Percentiles rank a stretch among this genome's conserved stretches.
phyloP scores from a whole-genome alignment of 1,140 invertebrate species.

The Cotesia glomerata region DNA sequence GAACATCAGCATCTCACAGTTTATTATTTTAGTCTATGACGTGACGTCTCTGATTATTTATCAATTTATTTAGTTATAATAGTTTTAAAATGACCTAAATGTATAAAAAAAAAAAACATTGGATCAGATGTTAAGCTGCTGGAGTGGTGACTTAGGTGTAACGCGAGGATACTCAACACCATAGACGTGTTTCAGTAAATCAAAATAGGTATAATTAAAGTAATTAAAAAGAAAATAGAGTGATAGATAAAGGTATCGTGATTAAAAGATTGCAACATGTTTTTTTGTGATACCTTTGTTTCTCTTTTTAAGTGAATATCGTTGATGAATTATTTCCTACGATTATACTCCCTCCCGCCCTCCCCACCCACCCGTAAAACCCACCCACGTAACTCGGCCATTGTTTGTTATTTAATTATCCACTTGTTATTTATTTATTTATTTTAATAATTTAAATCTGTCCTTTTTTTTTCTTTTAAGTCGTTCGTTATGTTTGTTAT shows the following conservation, averaged over 20 bases:
- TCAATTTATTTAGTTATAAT: not conserved
- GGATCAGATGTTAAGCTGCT: conserved; percentile 31
- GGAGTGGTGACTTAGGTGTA: conserved; percentile 26
- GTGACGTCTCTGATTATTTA: conserved; percentile 53
- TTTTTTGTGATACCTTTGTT: conserved; percentile 1
- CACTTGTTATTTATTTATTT: conserved; percentile 17
- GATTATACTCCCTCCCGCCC: conserved; percentile 42
- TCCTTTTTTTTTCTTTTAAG: conserved; percentile 24
- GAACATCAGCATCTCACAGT: no score
- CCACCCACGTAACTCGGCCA: conserved; percentile 46
- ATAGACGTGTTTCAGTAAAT: not conserved
- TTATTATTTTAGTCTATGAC: conserved; percentile 42
- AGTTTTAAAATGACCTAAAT: not conserved
- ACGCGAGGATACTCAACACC: conserved; percentile 4
- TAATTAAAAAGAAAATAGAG: not conserved
- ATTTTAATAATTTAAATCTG: conserved; percentile 34
- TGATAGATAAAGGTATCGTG: conserved; percentile 3
- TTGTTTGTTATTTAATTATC: conserved; percentile 33
- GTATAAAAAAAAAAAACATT: not conserved
- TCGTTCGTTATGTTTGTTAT: conserved; percentile 30
- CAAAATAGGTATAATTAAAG: not conserved
- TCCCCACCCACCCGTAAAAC: conserved; percentile 51
- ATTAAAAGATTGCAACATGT: not conserved
- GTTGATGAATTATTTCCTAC: not conserved
- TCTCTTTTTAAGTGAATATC: conserved; percentile 12